Evolutionary conservation across 2,888 invertebrate genomes (phyloP).

Genomic region (Anodontia alba): DNA sequence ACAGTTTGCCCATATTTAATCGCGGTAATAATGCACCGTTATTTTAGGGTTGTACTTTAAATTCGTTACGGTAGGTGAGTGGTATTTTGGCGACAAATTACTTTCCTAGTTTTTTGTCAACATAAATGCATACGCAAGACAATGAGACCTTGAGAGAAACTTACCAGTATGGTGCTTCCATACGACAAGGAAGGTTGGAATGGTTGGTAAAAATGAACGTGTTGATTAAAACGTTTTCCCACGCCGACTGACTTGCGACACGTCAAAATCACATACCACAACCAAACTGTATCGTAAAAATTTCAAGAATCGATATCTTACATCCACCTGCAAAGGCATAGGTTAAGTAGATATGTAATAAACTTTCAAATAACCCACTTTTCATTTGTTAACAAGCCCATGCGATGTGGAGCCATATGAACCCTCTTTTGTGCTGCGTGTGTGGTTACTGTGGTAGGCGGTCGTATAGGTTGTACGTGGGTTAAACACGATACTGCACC

Average conservation of each 20-base stretch:
- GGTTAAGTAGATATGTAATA: no score
- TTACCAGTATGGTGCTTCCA: background rate
- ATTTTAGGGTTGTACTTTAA: background rate
- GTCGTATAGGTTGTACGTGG: no score
- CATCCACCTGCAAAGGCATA: background rate
- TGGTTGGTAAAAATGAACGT: background rate
- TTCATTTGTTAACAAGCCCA: no score
- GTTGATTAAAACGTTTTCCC: background rate
- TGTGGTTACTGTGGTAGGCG: no score
- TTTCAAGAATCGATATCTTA: background rate
- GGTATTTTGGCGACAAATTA: background rate
- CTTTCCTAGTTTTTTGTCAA: background rate
- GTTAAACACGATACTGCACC: no score
- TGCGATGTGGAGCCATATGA: no score
- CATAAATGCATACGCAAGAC: background rate
- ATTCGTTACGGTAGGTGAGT: conserved; percentile 5
- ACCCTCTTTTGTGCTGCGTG: no score
- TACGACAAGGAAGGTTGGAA: background rate
- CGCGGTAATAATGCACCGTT: background rate
- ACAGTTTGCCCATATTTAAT: background rate
- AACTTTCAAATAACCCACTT: no score
- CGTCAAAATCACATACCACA: background rate
- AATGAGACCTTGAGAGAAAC: background rate
- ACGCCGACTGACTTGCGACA: background rate
- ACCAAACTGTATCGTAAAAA: background rate